Conservation (phyloP, 1,140 invertebrate species). For the Tetraneura akinire region DNA sequence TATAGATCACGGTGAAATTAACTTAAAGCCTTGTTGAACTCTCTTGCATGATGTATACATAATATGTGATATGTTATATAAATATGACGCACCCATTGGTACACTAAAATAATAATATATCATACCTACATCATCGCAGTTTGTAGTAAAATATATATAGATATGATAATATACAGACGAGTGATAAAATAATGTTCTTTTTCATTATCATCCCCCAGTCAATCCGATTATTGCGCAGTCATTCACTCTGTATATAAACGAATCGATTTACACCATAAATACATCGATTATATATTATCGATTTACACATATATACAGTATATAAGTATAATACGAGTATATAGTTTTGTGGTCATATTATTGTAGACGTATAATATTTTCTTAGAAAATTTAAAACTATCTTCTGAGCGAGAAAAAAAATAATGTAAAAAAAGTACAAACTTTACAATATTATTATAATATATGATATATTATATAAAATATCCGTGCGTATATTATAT, state of each 20-base stretch:
- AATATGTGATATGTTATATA: background rate
- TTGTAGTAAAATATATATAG: too few species aligned
- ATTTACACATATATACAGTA: too few species aligned
- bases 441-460: too few species aligned
- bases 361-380: background rate
- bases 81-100: background rate
- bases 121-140: background rate
- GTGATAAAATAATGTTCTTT: too few species aligned
- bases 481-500: too few species aligned
- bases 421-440: background rate
- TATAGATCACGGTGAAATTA: background rate
- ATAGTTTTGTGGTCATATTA: constrained; percentile 21
- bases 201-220: too few species aligned
- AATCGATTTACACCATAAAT: too few species aligned
- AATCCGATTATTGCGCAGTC: too few species aligned
- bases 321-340: too few species aligned
- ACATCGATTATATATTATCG: background rate
- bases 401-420: background rate
- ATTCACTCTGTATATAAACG: too few species aligned
- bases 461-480: too few species aligned
- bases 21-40: background rate
- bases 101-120: background rate
- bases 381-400: background rate
- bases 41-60: background rate
- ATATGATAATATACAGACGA: too few species aligned